A percentile compares a stretch with the other conserved stretches of the same genome.
Conservation (phyloP, 2,113 vertebrate genomes). For the Cynocephalus volans region DNA sequence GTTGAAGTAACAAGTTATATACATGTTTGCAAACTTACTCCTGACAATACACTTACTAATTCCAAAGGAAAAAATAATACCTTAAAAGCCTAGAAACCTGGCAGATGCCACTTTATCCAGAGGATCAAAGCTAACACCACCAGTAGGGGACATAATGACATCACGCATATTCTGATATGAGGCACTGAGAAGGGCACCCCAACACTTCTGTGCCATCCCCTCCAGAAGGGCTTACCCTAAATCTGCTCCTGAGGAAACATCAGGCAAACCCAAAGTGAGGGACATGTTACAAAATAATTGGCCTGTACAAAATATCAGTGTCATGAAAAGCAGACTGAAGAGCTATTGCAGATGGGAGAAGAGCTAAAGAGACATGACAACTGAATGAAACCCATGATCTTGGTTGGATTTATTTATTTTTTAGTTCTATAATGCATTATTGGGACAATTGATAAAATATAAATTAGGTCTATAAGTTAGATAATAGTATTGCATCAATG, state of each 20-base stretch:
- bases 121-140: no score
- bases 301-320: neutral
- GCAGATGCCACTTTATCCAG: neutral
- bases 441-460: neutral
- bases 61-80: neutral
- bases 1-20: neutral
- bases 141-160: no score
- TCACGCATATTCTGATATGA: neutral
- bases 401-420: no score
- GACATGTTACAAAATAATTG: neutral
- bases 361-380: neutral
- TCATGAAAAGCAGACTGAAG: neutral
- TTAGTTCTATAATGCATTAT: neutral
- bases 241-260: neutral
- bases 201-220: fast-evolving
- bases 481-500: no score
- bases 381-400: neutral
- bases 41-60: neutral
- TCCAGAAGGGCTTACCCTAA: neutral
- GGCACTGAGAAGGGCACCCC: neutral
- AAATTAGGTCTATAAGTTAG: neutral
- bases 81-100: neutral
- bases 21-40: neutral
- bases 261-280: neutral
- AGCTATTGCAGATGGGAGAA: neutral